These are phyloP conservation scores for Meriones unguiculatus DNA, from an alignment of 2,113 vertebrate genomes.

Conservation along the genomic window DNA sequence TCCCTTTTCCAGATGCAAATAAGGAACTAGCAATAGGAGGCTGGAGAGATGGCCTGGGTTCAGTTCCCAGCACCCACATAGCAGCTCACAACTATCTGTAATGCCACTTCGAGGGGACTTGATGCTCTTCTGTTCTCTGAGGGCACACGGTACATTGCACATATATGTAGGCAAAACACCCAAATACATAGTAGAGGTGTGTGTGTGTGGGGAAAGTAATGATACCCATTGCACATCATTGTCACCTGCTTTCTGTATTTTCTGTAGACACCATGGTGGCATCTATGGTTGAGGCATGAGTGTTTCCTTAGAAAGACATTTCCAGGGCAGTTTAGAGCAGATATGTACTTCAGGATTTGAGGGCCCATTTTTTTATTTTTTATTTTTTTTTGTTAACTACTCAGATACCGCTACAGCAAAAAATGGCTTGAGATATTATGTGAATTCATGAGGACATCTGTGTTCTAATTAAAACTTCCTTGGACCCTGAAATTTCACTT, in stretches of 20 bases:
- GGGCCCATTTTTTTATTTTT: not conserved
- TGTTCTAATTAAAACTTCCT: constrained; percentile 41
- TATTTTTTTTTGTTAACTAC: not conserved
- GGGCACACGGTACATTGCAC: not conserved
- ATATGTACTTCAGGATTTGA: not conserved
- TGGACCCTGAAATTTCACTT: constrained; percentile 31
- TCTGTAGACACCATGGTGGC: not conserved
- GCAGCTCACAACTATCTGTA: not conserved
- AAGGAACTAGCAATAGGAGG: not conserved
- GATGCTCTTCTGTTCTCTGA: not conserved
- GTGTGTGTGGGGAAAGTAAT: not conserved
- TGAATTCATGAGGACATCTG: not conserved
- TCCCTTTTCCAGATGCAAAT: not conserved
- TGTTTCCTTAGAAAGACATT: constrained; percentile 15
- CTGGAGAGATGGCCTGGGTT: not conserved
- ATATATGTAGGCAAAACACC: not conserved
- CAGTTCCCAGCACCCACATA: not conserved
- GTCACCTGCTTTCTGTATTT: not conserved
- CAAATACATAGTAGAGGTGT: too few species aligned
- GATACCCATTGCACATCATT: not conserved
- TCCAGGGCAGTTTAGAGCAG: not conserved
- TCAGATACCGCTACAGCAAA: not conserved
- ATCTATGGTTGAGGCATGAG: not conserved
- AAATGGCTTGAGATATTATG: not conserved
- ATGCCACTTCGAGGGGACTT: not conserved